Percentiles rank a stretch among this genome's conserved stretches.
phyloP scores from a whole-genome alignment of 2,888 invertebrate species.

The Geotrupes spiniger region DNA sequence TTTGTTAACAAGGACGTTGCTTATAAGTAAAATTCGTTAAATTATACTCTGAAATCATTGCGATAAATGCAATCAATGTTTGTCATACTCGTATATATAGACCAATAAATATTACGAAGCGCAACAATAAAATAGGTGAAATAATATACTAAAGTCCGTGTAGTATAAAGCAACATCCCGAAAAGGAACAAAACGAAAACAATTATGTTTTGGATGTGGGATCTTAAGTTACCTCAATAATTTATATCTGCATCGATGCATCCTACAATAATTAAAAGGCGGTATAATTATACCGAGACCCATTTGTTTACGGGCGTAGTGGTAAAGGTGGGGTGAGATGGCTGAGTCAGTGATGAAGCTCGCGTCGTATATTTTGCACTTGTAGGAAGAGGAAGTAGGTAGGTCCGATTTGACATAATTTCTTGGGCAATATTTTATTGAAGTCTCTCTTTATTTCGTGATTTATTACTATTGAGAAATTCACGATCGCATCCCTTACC shows the following conservation, averaged over 20 bases:
- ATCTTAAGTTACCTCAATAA: slow-evolving; percentile 18
- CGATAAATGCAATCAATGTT: no score
- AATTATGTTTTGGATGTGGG: slow-evolving; percentile 5
- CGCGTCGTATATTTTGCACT: slow-evolving; percentile 22
- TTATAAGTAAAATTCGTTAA: no score
- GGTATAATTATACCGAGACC: slow-evolving; percentile 15
- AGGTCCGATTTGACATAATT: slow-evolving; percentile 30
- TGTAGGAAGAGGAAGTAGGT: slow-evolving; percentile 31
- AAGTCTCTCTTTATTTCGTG: slow-evolving; percentile 23
- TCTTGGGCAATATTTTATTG: slow-evolving; percentile 27
- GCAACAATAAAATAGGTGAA: no score
- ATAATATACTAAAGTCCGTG: no score
- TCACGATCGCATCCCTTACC: slow-evolving; percentile 18
- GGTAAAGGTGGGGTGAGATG: slow-evolving; percentile 8
- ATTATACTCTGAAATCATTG: no score
- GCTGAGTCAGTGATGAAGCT: slow-evolving; percentile 25
- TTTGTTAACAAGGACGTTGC: no score
- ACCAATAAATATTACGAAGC: no score
- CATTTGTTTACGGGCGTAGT: slow-evolving; percentile 12
- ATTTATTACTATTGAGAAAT: slow-evolving; percentile 26
- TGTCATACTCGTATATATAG: no score
- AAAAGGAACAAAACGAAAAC: no score
- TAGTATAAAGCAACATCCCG: no score
- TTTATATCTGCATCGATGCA: slow-evolving; percentile 18
- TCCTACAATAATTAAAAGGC: slow-evolving; percentile 21